Evolutionary conservation across 2,888 invertebrate species (phyloP), one percentile per base, ranked within the genome.

Genomic region (Punctoribates punctum): DNA sequence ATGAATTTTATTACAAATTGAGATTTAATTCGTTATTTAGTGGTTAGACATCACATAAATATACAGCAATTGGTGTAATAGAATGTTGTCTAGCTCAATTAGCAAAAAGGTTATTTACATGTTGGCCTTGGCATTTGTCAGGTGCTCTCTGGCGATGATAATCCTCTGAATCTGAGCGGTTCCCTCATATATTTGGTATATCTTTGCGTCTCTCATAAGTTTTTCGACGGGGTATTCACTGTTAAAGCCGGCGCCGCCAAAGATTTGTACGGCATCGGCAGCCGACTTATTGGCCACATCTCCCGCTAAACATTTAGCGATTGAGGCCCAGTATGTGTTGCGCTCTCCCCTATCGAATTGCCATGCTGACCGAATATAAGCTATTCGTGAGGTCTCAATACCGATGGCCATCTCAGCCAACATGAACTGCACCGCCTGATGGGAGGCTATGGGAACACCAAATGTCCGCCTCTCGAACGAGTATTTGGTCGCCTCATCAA

Each of bases 191-290:
- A 99, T 99, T 84, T 85, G 82, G 29, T 81, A 97, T 82, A 99
- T 98, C 85, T 99, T 99, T n/a, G 98, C 98, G 85, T 99, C 98
- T 76, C 98, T 88, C 96, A 98, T 98, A 75, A 99, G 87, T 83
- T 99, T 99, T 85, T 99, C 98, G 0, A 96, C 98, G 0, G 98
- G 98, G 84, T 98, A 99, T 42, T 98, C 98, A 27, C 89, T 89
- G 86, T 97, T 98, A 86, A 94, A 98, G 0, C 96, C 96, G 83
- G 93, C 93, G 27, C 96, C 96, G 46, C 96, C 96, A 84, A 95
- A 96, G 73, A 96, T 88, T 88, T 96, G 81, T 1, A 98, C 97
- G 48, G 97, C 96, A 85, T 97, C 96, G 0, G 94, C 86, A 0
- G 97, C 96, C 78, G 91, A 90, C 84, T 94, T 94, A 84, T 97